These are phyloP conservation scores for Ciona savignyi DNA, from an alignment of 23 tunicate species.

Conservation along the genomic window DNA sequence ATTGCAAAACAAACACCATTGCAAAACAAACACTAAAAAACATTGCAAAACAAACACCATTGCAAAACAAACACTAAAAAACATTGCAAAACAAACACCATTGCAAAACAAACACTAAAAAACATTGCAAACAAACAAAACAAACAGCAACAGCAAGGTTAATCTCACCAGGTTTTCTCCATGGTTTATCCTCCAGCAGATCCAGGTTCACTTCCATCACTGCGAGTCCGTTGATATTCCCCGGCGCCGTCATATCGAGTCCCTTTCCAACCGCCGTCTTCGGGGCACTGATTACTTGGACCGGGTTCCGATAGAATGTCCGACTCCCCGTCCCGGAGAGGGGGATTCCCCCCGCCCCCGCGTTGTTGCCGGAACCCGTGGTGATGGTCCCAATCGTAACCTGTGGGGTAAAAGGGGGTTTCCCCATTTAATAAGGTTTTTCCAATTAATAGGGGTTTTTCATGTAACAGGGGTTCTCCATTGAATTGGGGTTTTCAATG, in stretches of 20 bases:
- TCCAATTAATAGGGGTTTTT: no score
- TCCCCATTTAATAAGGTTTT: no score
- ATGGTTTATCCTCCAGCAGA: constrained; percentile 77
- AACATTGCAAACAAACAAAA: no score
- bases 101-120: no score
- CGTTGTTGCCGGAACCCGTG: constrained; percentile 17
- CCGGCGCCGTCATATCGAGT: constrained; percentile 71
- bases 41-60: no score
- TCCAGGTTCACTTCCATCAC: constrained; percentile 82
- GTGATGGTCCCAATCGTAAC: constrained; percentile 86
- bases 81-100: no score
- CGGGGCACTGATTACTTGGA: constrained; percentile 57
- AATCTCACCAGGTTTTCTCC: constrained; percentile 65
- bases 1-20: no score
- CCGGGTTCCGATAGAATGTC: constrained; percentile 75
- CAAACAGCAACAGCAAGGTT: no score
- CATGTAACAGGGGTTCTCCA: no score
- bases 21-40: no score
- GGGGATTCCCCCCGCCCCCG: constrained; percentile 4
- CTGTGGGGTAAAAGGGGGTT: constrained; percentile 21
- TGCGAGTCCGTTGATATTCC: constrained; percentile 92
- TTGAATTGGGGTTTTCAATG: no score
- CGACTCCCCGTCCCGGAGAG: constrained; percentile 18
- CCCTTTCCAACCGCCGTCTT: constrained; percentile 78
- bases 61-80: no score